Base-by-base conservation (phyloP, 2,113 vertebrate genomes). In the Brachionichthys hirsutus region DNA sequence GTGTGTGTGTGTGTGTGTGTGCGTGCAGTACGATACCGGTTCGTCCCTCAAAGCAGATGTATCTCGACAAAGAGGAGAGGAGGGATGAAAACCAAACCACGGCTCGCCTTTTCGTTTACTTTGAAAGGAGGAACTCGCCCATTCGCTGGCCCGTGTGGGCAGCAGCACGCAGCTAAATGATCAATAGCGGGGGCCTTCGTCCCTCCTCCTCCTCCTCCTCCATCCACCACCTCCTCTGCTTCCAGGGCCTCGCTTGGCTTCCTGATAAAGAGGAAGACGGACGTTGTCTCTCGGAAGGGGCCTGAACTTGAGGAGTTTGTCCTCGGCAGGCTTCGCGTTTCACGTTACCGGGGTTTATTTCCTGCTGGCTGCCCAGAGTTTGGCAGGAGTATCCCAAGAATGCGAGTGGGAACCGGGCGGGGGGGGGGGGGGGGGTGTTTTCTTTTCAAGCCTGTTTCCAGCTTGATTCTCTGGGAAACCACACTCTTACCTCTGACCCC, bases 31-130 rank as follows among this genome's bases (percentile, higher is more conserved):
- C 41, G 78, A 81, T 68, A 76, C 69, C 70, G 73, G 78, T 82
- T 73, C 71, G 78, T 68, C 69, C 62, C 55, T 64, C 69, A 40
- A 71, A 87, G 46, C 86, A 88, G 86, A 88, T 86, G 85, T 78
- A 73, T 57, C 57, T 60, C 75, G 64, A 61, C 75, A 30, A 54
- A 46, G 66, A 12, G 54, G 70, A 48, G 59, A 58, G 47, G 67
- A 49, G 65, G 53, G 4, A 30, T 30, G 8, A 60, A 64, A 75
- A 73, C 54, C n/a, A n/a, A 77, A 77, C 67, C 52, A 54, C 30
- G 46, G 57, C 62, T 60, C 0, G 13, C 54, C 41, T 35, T 53
- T 36, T 11, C 24, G 66, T 76, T 70, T 54, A 80, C 40, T 74
- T 80, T 71, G 63, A 38, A 2, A 18, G 22, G 14, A 50, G 30